Base-by-base conservation (phyloP, 2,113 vertebrate species). In the Ochotona princeps region DNA sequence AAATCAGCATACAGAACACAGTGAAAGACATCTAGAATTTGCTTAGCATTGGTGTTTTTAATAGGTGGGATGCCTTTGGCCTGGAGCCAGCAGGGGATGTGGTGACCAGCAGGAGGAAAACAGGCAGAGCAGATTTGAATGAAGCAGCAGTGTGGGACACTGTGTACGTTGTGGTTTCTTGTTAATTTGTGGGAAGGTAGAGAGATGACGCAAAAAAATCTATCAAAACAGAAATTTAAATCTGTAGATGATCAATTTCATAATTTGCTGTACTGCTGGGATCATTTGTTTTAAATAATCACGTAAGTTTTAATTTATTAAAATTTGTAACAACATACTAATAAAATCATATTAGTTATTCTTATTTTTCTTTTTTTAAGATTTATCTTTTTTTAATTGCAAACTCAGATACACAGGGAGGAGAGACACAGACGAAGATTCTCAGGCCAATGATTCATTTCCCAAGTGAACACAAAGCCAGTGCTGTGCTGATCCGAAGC, bases 41-140 rank as follows among this genome's bases (percentile, higher is more conserved):
- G 38, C 38, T 44, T 44, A 44, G 38, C 6, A 44, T 44, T 97
- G 97, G 92, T 74, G 72, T 96, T 97, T n/a, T 96, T 93, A 89
- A 84, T 91, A 96, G 66, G 91, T 95, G 89, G 81, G 96, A 97
- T 96, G 92, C 90, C 96, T 74, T 92, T 38, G 4, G 92, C 91
- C 90, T 96, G 94, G 75, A 97, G 90, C 92, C 97, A 98, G 94
- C 89, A 0, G 97, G 97, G 96, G 96, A 83, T 97, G 61, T 95
- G 96, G 93, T 97, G 95, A 95, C 86, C 38, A 44, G 38, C 38
- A 44, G 38, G 75, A 69, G 70, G 10, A 94, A 85, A 66, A 66
- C 72, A 57, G 47, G 38, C 44, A 94, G 84, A 93, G 51, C 70
- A 95, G 84, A 93, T 73, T 66, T 44, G 38, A 44, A 44, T 76